A percentile compares a stretch with the other conserved stretches of the same genome.
Conservation (phyloP, 2,797 vertebrate genomes). For the Cirrhinus molitorella region DNA sequence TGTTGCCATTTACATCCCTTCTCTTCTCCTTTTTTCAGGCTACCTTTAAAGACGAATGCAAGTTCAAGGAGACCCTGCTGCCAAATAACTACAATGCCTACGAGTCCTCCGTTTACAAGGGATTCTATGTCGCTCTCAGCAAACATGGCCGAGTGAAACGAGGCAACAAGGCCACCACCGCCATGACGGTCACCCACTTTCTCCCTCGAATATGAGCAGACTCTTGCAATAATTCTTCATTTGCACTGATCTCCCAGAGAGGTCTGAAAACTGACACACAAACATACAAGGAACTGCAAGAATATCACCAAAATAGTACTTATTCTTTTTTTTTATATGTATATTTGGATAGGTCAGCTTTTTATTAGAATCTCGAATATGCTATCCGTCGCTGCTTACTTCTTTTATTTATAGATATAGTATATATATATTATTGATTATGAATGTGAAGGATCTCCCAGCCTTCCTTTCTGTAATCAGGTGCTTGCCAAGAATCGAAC, state of each 20-base stretch:
- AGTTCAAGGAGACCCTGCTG: slow-evolving; percentile 93
- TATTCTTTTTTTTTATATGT: slow-evolving; percentile 83
- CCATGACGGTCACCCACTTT: slow-evolving; percentile 96
- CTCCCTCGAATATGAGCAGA: slow-evolving; percentile 90
- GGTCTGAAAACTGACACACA: slow-evolving; percentile 56
- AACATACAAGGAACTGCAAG: slow-evolving; percentile 73
- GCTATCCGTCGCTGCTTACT: slow-evolving; percentile 78
- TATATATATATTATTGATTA: slow-evolving; percentile 60
- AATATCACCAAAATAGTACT: slow-evolving; percentile 71
- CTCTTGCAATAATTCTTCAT: slow-evolving; percentile 76
- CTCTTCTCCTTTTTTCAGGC: slow-evolving; percentile 74
- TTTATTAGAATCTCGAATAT: slow-evolving; percentile 76
- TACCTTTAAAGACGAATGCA: slow-evolving; percentile 91
- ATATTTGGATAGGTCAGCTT: slow-evolving; percentile 86
- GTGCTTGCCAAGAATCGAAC: slow-evolving; percentile 80
- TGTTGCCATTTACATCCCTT: slow-evolving; percentile 40
- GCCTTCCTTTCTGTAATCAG: slow-evolving; percentile 75
- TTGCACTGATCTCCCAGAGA: slow-evolving; percentile 85
- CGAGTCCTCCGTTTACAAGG: slow-evolving; percentile 87
- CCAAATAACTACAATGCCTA: slow-evolving; percentile 98
- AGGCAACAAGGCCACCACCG: slow-evolving; percentile 90
- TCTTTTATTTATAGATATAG: slow-evolving; percentile 66
- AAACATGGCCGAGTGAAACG: slow-evolving; percentile 90
- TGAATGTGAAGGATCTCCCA: slow-evolving; percentile 70
- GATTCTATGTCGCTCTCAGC: slow-evolving; percentile 94